phyloP scores from a whole-genome alignment of 2,113 vertebrate species.

The Hypomesus transpacificus region DNA sequence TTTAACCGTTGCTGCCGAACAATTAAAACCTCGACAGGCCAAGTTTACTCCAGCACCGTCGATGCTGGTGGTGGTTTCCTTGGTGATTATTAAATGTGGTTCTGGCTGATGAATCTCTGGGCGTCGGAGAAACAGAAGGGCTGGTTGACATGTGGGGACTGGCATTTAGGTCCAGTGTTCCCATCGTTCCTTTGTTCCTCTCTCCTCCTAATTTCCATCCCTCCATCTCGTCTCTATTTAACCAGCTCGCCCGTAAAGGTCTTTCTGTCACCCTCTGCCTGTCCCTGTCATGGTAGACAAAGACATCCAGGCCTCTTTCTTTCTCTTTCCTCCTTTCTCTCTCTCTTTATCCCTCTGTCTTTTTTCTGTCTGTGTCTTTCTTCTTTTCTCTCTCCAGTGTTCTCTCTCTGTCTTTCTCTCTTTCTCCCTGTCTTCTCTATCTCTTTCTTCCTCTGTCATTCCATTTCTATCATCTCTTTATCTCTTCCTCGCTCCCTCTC shows the following conservation, averaged over 20 bases:
- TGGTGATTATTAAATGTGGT: neutral
- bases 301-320: constrained; percentile 42
- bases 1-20: too few species aligned
- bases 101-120: constrained; percentile 23
- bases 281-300: constrained; percentile 69
- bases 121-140: constrained; percentile 50
- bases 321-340: constrained; percentile 27
- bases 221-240: constrained; percentile 60
- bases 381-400: constrained; percentile 20
- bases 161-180: constrained; percentile 59
- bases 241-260: constrained; percentile 64
- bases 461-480: neutral
- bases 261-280: constrained; percentile 69
- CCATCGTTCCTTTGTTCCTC: constrained; percentile 57
- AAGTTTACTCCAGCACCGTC: too few species aligned
- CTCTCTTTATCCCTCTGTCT: constrained; percentile 18
- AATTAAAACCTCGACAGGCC: too few species aligned
- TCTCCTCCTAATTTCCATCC: constrained; percentile 59
- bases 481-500: constrained; percentile 32
- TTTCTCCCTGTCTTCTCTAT: constrained; percentile 31
- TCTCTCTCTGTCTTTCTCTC: constrained; percentile 21
- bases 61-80: neutral
- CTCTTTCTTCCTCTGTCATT: too few species aligned
- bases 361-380: constrained; percentile 18
- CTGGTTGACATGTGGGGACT: constrained; percentile 56